These are phyloP conservation scores for Agrotis clavis DNA, from an alignment of 2,888 invertebrate genomes.

Conservation along the genomic window DNA sequence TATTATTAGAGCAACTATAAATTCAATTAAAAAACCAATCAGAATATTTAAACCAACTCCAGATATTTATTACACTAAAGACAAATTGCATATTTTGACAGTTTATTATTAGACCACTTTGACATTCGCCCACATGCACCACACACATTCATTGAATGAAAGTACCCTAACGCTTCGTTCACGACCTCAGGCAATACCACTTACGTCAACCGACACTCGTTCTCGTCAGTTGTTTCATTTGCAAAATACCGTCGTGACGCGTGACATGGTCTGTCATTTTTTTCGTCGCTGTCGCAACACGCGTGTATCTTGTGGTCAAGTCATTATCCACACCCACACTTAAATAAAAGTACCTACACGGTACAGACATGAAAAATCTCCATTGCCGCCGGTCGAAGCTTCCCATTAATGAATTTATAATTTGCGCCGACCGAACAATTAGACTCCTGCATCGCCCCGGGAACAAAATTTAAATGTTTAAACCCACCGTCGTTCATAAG, in stretches of 20 bases:
- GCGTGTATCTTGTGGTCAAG: background rate
- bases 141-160: conserved; percentile 15
- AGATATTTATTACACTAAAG: conserved; percentile 42
- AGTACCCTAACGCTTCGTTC: background rate
- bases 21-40: conserved; percentile 62
- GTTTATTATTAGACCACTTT: conserved; percentile 55
- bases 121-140: conserved; percentile 56
- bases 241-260: background rate
- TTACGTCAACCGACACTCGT: background rate
- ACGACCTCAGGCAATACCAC: background rate
- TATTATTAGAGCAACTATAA: conserved; percentile 32
- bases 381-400: conserved; percentile 70
- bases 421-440: conserved; percentile 82
- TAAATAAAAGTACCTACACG: conserved; percentile 11
- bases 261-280: background rate
- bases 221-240: background rate
- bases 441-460: conserved; percentile 79
- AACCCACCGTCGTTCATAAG: conserved; percentile 76
- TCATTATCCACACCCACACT: conserved; percentile 10
- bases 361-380: conserved; percentile 67
- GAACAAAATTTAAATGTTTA: conserved; percentile 81
- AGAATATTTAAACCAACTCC: conserved; percentile 29
- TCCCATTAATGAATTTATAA: conserved; percentile 86
- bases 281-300: background rate
- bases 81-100: conserved; percentile 59